These are phyloP conservation scores for Cheracebus regulus DNA, from an alignment of 2,797 vertebrate genomes.

Conservation along the genomic window DNA sequence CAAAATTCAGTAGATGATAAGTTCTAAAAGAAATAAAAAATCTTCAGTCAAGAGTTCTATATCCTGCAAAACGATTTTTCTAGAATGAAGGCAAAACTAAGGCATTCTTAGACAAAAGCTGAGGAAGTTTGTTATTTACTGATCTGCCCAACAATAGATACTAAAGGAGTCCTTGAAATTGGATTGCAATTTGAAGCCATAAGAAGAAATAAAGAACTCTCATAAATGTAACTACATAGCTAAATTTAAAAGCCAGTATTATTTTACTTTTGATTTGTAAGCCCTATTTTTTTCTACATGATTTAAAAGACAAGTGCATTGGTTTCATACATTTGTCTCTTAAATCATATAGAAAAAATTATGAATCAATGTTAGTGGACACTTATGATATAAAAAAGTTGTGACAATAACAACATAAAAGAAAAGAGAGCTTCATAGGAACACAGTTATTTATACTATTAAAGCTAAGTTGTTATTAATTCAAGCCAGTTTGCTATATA, in stretches of 20 bases:
- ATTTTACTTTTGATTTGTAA: not conserved
- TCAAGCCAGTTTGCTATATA: not conserved
- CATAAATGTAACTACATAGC: not conserved
- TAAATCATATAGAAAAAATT: not conserved
- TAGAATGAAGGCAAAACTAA: slow-evolving; percentile 3
- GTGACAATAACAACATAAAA: not conserved
- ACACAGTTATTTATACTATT: not conserved
- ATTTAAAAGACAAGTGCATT: not conserved
- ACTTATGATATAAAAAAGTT: not conserved
- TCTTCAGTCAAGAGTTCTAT: not conserved
- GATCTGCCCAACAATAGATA: not conserved
- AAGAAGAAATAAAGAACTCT: not conserved
- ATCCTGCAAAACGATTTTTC: not conserved
- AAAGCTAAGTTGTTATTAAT: not conserved
- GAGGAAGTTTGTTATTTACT: not conserved
- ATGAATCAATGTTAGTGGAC: not conserved
- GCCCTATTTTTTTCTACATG: not conserved
- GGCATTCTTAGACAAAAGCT: not conserved
- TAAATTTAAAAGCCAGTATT: not conserved
- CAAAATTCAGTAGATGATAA: not conserved
- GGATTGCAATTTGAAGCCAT: slow-evolving; percentile 3
- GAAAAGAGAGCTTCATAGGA: not conserved
- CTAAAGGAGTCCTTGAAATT: not conserved
- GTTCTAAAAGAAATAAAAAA: not conserved
- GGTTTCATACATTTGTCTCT: no score